Evolutionary conservation across 2,797 vertebrate genomes (phyloP), one percentile per base, ranked within the genome.

Genomic region (Rhinoraja longicauda): DNA sequence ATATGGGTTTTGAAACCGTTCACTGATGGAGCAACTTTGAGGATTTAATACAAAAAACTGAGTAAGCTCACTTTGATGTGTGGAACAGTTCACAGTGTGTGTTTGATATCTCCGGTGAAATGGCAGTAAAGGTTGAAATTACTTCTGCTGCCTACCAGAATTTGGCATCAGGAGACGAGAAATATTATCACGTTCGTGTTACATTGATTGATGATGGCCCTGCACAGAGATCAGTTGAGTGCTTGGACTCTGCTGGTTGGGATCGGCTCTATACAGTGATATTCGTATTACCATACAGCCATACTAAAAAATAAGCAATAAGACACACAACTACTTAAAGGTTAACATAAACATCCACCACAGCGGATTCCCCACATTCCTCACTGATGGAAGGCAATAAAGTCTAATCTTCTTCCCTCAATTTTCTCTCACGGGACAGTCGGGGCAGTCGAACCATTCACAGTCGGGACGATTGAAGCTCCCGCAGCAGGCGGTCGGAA

Each of bases 11-110:
- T 91, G 26, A 91, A 91, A 70, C 24, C 4, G 36, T 91, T 8
- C 88, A 72, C 36, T 73, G 21, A 70, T 15, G 57, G 24, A 84
- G 26, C 59, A 32, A 29, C 82, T 86, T 86, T 86, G 88, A 62
- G 26, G 57, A 90, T 67, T 64, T 90, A 8, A 64, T 70, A 59
- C 57, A 45, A 82, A 45, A 53, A 91, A 91, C 88, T 70, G 88
- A 72, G 70, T 21, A 45, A 26, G 45, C 39, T 53, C 26, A 45
- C 88, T 91, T 53, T 26, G 82, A 90, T 53, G 88, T 72, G 64
- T 36, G 36, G 24, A 90, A 36, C 9, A 45, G 39, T 91, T 10
- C 3, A 29, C 88, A 45, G n/a, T 45, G 39, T 53, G 32, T 91
- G 64, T 24, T 45, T 36, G 39, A 73, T 73, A 70, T 39, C 67